Percentiles rank a stretch among this genome's conserved stretches.
Evolutionary conservation across 2,113 vertebrate genomes (phyloP).

Genomic region (Urocolius indicus): DNA sequence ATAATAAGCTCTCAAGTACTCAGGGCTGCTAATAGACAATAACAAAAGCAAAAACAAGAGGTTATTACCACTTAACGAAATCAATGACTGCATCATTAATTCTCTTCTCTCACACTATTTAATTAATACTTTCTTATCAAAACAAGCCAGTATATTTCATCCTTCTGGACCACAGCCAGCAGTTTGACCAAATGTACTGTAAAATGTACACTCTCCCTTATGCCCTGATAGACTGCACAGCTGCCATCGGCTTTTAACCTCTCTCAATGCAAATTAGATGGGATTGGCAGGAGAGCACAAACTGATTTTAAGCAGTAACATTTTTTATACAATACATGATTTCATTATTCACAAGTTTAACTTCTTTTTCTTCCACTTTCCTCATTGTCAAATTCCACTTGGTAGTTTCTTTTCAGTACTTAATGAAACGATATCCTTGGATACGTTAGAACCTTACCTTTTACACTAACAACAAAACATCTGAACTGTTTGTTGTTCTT

Average conservation of each 20-base stretch:
- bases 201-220: background rate
- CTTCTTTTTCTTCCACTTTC: background rate
- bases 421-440: background rate
- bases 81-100: background rate
- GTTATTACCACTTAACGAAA: background rate
- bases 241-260: background rate
- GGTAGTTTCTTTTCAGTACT: background rate
- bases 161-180: background rate
- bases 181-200: background rate
- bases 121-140: slow-evolving; percentile 23
- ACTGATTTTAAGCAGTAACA: background rate
- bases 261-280: background rate
- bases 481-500: too few species aligned
- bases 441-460: background rate
- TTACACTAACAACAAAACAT: background rate
- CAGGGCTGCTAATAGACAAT: background rate
- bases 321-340: background rate
- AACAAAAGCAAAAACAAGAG: background rate
- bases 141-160: background rate
- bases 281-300: background rate
- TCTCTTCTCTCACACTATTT: background rate
- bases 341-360: background rate
- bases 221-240: background rate
- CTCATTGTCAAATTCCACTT: background rate
- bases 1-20: background rate